Conservation (phyloP, 2,888 invertebrate genomes). For the Pterobdella sp. region DNA sequence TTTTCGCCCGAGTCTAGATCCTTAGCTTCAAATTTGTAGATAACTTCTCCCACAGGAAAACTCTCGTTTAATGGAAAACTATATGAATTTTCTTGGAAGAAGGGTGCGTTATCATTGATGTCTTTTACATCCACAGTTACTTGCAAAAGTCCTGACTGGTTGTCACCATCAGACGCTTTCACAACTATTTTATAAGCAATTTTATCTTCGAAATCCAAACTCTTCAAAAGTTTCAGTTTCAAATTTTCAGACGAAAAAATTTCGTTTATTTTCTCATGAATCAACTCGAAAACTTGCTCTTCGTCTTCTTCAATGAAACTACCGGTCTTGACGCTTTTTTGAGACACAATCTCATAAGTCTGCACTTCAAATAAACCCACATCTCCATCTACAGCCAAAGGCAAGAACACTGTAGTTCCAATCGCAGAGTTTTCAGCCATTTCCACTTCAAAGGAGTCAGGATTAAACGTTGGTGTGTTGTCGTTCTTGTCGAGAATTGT, state of each 20-base stretch:
- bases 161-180: constrained; percentile 12
- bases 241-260: background rate
- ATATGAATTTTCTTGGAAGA: constrained; percentile 17
- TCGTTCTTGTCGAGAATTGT: constrained; percentile 18
- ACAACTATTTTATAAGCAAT: background rate
- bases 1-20: constrained; percentile 13
- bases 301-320: background rate
- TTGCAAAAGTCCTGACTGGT: background rate
- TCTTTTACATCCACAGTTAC: constrained; percentile 11
- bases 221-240: background rate
- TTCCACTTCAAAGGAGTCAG: background rate
- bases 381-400: constrained; percentile 5
- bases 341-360: background rate
- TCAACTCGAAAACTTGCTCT: background rate
- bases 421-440: constrained; percentile 12
- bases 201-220: background rate
- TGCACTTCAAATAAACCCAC: constrained; percentile 3
- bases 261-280: background rate
- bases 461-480: constrained; percentile 7
- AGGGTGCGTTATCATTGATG: constrained; percentile 19
- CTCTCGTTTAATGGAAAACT: background rate
- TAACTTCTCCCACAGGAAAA: background rate
- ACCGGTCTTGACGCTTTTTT: background rate
- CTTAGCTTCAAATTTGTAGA: background rate
- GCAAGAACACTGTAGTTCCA: background rate